Evolutionary conservation across 1,140 invertebrate genomes (phyloP).

Genomic region (Phymorhynchus buccinoides): DNA sequence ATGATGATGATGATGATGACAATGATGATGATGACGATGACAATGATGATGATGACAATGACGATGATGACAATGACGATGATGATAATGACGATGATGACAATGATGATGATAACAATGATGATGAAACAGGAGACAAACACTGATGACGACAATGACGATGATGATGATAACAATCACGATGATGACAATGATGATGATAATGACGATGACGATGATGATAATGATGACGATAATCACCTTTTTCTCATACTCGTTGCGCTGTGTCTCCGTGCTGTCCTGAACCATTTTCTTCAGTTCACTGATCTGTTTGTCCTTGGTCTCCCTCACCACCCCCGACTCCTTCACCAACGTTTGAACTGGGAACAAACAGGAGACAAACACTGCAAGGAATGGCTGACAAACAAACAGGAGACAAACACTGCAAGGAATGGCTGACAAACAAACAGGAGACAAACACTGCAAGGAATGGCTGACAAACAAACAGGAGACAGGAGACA

Average conservation of each 20-base stretch:
- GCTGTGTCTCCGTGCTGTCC: constrained; percentile 63
- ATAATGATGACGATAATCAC: constrained; percentile 44
- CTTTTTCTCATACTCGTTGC: constrained; percentile 70
- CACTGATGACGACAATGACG: not conserved
- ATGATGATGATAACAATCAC: not conserved
- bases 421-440: no score
- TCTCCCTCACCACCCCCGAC: constrained; percentile 60
- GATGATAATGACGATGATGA: constrained; percentile 1
- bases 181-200: not conserved
- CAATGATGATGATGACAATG: not conserved
- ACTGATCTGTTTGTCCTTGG: constrained; percentile 69
- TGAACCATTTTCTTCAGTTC: constrained; percentile 69
- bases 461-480: no score
- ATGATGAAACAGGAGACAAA: no score
- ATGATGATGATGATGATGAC: no score
- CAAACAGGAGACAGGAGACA: no score
- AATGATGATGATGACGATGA: not conserved
- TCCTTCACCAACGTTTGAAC: constrained; percentile 69
- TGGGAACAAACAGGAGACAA: no score
- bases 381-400: no score
- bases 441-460: no score
- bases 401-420: no score
- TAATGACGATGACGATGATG: not conserved
- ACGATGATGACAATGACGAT: not conserved
- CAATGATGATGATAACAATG: not conserved